Evolutionary conservation across 2,113 vertebrate species (phyloP).

Genomic region (Nyctereutes procyonoides): DNA sequence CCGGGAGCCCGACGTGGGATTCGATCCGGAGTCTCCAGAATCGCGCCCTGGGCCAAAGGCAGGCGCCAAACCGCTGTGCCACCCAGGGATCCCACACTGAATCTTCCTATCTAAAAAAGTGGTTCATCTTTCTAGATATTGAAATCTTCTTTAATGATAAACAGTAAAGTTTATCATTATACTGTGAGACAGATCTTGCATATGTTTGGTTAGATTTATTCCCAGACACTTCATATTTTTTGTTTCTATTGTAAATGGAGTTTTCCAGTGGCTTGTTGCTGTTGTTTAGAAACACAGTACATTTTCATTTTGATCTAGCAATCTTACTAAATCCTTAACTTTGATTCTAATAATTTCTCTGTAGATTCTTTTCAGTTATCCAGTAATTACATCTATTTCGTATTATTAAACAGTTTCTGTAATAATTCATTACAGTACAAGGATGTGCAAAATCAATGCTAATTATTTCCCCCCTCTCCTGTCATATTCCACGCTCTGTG

Average conservation of each 20-base stretch:
- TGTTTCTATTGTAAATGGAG: background rate
- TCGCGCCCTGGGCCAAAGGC: no score
- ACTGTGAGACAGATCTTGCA: background rate
- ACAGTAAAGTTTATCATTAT: background rate
- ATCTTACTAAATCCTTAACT: background rate
- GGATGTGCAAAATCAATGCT: background rate
- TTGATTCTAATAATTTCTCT: slow-evolving; percentile 22
- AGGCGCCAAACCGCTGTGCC: no score
- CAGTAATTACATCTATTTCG: background rate
- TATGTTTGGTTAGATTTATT: slow-evolving; percentile 19
- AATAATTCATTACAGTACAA: background rate
- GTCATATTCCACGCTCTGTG: background rate
- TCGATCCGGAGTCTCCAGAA: no score
- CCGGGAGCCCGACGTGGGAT: no score
- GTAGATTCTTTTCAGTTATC: slow-evolving; percentile 9
- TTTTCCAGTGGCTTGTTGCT: background rate
- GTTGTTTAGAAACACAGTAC: slow-evolving; percentile 32
- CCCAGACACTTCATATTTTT: background rate
- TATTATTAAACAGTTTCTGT: background rate
- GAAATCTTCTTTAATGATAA: background rate
- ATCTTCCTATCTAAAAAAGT: slow-evolving; percentile 19
- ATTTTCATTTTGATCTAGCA: slow-evolving; percentile 27
- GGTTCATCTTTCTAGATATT: background rate
- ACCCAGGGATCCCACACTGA: no score
- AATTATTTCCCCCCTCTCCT: background rate